Evolutionary conservation across 2,113 vertebrate species (phyloP), one percentile per base, ranked within the genome.

Genomic region (Bubo blakistoni): DNA sequence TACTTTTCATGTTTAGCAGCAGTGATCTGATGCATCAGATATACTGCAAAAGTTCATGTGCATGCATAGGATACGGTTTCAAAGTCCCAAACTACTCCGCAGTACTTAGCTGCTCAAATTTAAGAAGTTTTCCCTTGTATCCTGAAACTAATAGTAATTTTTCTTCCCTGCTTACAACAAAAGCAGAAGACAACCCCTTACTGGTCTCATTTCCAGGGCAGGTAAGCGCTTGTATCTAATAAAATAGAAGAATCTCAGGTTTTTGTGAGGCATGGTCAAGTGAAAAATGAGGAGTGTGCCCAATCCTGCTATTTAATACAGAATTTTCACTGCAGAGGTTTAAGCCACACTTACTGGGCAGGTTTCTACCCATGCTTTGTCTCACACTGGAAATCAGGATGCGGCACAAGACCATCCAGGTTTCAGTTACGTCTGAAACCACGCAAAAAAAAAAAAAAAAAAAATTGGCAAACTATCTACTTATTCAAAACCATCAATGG

Each of bases 1-100:
- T 82, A 71, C 82, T 88, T 90, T 25, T 72, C 85, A 57, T 92
- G 94, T 95, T 82, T 70, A 90, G 86, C 55, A 95, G 84, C 42
- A 38, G 21, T 4, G 73, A 86, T 71, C 51, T 46, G 84, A 89
- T 78, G 38, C 30, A 38, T 46, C 32, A 81, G 65, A 91, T 70
- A 59, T 17, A 59, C 70, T 44, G n/a, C 30, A 78, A 70, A 44
- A 8, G 36, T 42, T 81, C 90, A 36, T 5, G 34, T 32, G 73
- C 16, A 8, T 1, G 32, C 47, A 49, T 66, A 79, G 1, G 16
- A 78, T 54, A 66, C 0, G 0, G 46, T 46, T 93, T 46, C 84
- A 72, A 74, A 93, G 55, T 13, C 65, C 55, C 55, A 32, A 63
- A 70, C 34, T 19, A 57, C 72, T 57, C 42, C 5, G 5, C 55